Percentiles rank a stretch among this genome's conserved stretches.
Conservation (phyloP, 2,113 vertebrate species). For the Podarcis muralis region DNA sequence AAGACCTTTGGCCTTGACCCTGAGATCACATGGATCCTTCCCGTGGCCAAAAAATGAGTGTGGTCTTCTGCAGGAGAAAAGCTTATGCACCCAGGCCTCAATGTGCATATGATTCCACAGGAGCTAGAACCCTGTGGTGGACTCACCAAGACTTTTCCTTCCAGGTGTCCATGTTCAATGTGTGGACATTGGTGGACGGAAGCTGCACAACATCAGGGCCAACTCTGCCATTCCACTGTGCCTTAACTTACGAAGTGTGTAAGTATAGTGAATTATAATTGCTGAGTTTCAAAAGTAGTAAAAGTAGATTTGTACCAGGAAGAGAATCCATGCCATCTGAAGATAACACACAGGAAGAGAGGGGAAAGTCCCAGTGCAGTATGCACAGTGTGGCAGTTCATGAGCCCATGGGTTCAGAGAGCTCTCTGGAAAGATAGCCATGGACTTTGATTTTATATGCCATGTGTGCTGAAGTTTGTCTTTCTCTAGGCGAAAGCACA, state of each 20-base stretch:
- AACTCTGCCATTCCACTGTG: background rate
- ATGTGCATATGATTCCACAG: background rate
- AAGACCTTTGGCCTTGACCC: no score
- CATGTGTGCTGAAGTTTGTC: background rate
- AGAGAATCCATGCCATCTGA: background rate
- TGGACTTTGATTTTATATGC: slow-evolving; percentile 25
- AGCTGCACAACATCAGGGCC: background rate
- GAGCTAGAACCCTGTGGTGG: no score
- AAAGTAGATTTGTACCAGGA: background rate
- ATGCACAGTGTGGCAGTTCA: background rate
- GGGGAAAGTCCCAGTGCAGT: background rate
- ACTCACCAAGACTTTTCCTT: no score
- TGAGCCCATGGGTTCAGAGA: background rate
- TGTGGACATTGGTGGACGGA: no score
- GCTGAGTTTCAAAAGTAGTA: background rate
- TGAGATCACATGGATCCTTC: no score
- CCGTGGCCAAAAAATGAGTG: background rate
- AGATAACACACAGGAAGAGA: background rate
- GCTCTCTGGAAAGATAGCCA: slow-evolving; percentile 15
- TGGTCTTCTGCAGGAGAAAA: background rate
- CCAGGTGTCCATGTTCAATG: background rate
- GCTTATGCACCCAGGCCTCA: background rate
- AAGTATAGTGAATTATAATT: background rate
- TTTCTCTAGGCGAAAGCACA: slow-evolving; percentile 26
- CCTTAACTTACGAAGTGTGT: background rate